Conservation (phyloP, 2,113 vertebrate species). For the Odobenus rosmarus region DNA sequence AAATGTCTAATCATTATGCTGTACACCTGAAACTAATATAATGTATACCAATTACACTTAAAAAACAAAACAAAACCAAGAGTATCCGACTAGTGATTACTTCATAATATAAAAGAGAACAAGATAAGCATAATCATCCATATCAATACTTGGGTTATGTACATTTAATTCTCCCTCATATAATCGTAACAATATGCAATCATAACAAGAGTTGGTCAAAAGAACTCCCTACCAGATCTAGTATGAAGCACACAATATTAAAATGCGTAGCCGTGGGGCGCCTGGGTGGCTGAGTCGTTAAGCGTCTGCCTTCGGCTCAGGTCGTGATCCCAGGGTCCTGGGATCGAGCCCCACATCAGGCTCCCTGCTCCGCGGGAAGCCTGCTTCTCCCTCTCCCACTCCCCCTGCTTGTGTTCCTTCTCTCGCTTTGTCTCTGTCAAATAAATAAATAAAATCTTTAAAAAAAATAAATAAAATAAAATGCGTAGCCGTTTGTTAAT, state of each 20-base stretch:
- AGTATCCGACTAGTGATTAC: not conserved
- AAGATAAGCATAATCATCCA: not conserved
- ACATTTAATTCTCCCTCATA: not conserved
- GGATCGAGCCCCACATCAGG: no score
- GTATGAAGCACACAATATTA: not conserved
- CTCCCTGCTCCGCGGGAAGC: no score
- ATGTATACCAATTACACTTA: not conserved
- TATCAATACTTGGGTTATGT: not conserved
- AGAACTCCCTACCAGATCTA: not conserved
- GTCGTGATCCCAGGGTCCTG: no score
- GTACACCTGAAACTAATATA: not conserved
- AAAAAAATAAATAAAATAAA: no score
- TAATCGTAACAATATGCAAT: not conserved
- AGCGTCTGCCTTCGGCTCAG: no score
- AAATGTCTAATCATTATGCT: not conserved
- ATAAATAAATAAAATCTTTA: no score
- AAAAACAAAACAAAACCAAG: not conserved
- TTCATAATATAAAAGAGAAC: constrained; percentile 16
- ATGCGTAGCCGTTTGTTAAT: not conserved
- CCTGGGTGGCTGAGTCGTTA: no score
- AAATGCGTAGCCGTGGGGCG: not conserved
- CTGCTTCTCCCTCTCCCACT: no score
- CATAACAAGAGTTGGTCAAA: not conserved
- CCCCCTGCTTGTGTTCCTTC: no score
- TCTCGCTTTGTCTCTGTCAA: no score